Base-by-base conservation (phyloP, 2,113 vertebrate species). In the Panthera leo region DNA sequence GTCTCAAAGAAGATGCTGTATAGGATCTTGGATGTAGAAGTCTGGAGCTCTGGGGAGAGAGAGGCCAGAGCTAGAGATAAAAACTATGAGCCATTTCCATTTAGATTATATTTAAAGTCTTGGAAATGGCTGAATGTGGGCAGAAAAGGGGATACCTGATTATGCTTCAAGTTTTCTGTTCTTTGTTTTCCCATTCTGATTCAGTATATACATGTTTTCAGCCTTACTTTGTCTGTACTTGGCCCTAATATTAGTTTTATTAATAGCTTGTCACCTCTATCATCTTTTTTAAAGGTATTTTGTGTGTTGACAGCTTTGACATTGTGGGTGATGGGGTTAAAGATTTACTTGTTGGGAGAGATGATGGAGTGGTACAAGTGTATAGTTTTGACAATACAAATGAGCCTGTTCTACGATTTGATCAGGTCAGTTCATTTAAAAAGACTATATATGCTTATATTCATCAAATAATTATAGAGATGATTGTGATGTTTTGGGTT, bases 321-420 rank as follows among this genome's bases (percentile, higher is more conserved):
- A 99, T 99, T 88, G 68, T 99, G 96, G 99, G 99, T 95, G 99
- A 99, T 79, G 99, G 99, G 25, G 99, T 99, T 96, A 99, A 99
- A 97, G 99, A 99, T 94, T 94, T 99, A 45, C 99, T 99, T 11
- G 98, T 99, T 94, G 99, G 99, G 18, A 98, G 99, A 94, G 99
- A 99, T 97, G 99, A 99, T 91, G 99, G 99, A 55, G 98, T 98
- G 1, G 99, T 99, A 76, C 99, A 99, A 97, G 97, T 99, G 15
- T 99, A 99, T 82, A 98, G 98, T 78, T 99, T 99, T 87, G 99
- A 99, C 98, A 98, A 98, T 91, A 79, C 98, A 70, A 99, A 98
- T 85, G 99, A 99, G 34, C 99, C 99, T 34, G 96, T 98, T 0
- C 99, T 99, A 82, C 99, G 98, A 29, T 99, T 99, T 97, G 99